phyloP scores from a whole-genome alignment of 1,140 invertebrate species.

The Cherax destructor region DNA sequence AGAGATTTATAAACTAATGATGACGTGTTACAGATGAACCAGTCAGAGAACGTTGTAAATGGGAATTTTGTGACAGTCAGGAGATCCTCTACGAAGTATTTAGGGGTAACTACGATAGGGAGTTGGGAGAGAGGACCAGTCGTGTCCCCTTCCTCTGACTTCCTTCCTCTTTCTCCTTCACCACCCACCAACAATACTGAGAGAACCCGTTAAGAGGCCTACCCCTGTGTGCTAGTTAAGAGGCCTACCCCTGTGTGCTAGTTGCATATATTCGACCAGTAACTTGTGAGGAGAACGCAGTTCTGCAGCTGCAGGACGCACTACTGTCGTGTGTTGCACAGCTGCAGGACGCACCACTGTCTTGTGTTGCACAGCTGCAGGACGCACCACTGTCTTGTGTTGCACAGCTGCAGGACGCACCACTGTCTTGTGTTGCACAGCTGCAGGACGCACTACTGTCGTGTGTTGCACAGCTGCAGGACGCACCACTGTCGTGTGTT shows the following conservation, averaged over 20 bases:
- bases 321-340: neutral
- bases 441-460: neutral
- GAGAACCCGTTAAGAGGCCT: neutral
- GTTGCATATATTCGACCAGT: neutral
- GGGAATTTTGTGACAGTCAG: neutral
- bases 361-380: neutral
- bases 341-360: neutral
- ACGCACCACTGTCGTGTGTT: neutral
- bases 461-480: neutral
- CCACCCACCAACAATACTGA: neutral
- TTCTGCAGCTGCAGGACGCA: neutral
- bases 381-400: neutral
- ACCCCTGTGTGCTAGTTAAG: neutral
- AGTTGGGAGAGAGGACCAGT: too few relatives aligned
- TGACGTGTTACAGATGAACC: slow-evolving; percentile 4
- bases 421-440: neutral
- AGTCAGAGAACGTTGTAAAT: neutral
- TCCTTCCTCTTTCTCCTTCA: neutral
- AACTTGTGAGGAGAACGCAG: neutral
- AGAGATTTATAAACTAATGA: slow-evolving; percentile 6
- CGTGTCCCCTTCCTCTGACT: neutral
- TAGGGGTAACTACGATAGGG: neutral
- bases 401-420: neutral
- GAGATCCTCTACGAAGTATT: neutral
- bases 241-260: neutral